Conservation (phyloP, 2,113 vertebrate genomes). For the Ictalurus punctatus region DNA sequence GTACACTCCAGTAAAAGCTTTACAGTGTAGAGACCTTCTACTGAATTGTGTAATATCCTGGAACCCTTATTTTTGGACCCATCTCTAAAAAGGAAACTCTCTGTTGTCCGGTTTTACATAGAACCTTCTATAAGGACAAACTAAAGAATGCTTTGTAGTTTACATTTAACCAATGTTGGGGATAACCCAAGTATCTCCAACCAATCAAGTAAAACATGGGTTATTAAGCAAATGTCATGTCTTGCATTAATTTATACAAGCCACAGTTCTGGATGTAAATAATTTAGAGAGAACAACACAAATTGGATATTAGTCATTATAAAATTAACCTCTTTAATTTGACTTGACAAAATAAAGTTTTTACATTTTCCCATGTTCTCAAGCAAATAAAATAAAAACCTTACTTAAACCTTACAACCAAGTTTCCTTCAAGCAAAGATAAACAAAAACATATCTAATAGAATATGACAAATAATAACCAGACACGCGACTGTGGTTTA, state of each 20-base stretch:
- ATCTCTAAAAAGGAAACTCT: background rate
- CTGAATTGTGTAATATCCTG: background rate
- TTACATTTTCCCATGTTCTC: background rate
- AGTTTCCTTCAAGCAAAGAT: background rate
- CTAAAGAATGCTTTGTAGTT: background rate
- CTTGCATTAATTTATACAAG: background rate
- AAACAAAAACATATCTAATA: background rate
- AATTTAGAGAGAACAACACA: background rate
- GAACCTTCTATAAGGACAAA: background rate
- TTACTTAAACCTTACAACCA: background rate
- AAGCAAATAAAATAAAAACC: background rate
- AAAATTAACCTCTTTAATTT: background rate
- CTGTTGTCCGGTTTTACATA: background rate
- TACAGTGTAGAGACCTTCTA: background rate
- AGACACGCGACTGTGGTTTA: background rate
- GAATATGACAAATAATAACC: constrained; percentile 17
- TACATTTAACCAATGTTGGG: background rate
- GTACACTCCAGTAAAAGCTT: background rate
- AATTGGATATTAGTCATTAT: background rate
- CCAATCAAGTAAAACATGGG: background rate
- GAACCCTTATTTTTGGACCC: background rate
- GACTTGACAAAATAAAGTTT: background rate
- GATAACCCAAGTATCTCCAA: background rate
- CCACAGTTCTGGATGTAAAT: background rate
- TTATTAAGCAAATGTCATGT: background rate